Percentiles rank a stretch among this genome's conserved stretches.
phyloP scores from a whole-genome alignment of 2,113 vertebrate genomes.

The Amblyopsis rosae region DNA sequence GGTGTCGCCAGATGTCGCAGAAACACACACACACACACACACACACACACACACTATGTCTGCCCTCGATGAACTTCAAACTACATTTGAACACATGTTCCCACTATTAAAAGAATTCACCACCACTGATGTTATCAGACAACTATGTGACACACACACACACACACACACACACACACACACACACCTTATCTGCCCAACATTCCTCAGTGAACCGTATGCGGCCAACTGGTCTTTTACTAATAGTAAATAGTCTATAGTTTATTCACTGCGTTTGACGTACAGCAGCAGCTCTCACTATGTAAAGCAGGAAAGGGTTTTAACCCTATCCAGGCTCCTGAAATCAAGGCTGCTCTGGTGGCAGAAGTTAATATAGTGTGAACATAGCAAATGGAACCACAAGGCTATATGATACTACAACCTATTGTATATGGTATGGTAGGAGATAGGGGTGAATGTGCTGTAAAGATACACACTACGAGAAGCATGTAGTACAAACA shows the following conservation, averaged over 20 bases:
- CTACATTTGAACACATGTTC: slow-evolving; percentile 30
- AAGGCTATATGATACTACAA: neutral
- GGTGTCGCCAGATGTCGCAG: slow-evolving; percentile 7
- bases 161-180: slow-evolving; percentile 1
- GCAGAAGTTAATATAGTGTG: neutral
- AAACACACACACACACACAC: slow-evolving; percentile 22
- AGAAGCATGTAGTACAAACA: no score
- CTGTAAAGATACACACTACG: neutral
- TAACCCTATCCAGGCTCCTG: neutral
- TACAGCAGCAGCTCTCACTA: neutral
- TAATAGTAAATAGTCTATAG: neutral
- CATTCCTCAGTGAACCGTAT: slow-evolving; percentile 64
- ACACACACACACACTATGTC: slow-evolving; percentile 1
- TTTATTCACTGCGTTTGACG: neutral
- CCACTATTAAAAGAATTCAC: slow-evolving; percentile 48
- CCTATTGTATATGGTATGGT: neutral
- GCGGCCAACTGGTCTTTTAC: slow-evolving; percentile 29
- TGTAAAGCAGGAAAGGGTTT: neutral
- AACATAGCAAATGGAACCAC: neutral
- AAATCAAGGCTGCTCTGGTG: neutral
- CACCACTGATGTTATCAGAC: slow-evolving; percentile 64
- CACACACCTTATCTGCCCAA: slow-evolving; percentile 49
- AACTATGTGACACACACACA: slow-evolving; percentile 57
- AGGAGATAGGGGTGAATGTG: neutral
- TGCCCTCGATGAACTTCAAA: neutral